phyloP scores from a whole-genome alignment of 2,797 vertebrate genomes.

The Syncerus caffer region DNA sequence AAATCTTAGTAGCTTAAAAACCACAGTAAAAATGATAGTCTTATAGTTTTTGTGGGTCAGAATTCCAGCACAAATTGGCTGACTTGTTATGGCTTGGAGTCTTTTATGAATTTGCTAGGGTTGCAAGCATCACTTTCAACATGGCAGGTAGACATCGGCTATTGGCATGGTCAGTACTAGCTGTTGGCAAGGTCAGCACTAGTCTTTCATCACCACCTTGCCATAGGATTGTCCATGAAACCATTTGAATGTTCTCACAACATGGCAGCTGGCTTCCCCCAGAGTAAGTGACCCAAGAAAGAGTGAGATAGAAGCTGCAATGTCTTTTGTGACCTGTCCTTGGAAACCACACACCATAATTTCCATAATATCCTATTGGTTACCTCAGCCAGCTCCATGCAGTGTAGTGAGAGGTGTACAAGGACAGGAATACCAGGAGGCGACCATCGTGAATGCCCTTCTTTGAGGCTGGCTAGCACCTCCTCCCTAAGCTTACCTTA shows the following conservation, averaged over 20 bases:
- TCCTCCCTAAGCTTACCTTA: not conserved
- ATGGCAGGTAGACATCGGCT: not conserved
- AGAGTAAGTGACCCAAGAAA: not conserved
- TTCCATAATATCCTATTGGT: not conserved
- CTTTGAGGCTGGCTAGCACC: not conserved
- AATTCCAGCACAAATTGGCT: not conserved
- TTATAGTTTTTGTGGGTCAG: not conserved
- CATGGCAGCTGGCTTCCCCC: not conserved
- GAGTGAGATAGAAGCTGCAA: not conserved
- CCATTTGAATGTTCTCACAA: not conserved
- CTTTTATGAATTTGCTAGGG: not conserved
- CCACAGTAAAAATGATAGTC: not conserved
- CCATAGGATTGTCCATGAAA: not conserved
- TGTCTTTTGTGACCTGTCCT: not conserved
- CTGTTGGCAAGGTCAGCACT: not conserved
- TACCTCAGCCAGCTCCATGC: not conserved
- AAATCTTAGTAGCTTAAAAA: not conserved
- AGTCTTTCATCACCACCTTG: not conserved
- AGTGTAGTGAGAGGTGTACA: not conserved
- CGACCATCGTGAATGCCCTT: not conserved
- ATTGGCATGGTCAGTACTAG: not conserved
- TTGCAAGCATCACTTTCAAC: not conserved
- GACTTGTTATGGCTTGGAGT: not conserved
- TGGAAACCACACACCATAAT: not conserved
- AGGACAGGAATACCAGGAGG: not conserved